Evolutionary conservation across 2,113 vertebrate species (phyloP), one percentile per base, ranked within the genome.

Genomic region (Calidris pygmaea): DNA sequence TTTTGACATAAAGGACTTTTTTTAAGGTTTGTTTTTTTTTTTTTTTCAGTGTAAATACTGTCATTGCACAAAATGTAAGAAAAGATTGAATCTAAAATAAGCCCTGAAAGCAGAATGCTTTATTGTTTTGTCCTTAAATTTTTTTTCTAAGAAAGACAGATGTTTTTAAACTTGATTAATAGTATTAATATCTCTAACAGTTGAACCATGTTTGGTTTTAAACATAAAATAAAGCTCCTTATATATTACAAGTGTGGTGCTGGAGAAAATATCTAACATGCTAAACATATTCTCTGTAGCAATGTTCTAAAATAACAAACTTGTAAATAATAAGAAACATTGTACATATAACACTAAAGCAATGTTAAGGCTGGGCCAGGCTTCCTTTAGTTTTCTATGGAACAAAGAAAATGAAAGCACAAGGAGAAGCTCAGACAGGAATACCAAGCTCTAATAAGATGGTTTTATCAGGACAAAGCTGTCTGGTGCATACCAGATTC

Each of bases 401-500:
- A 87, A 75, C 47, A 92, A 77, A 95, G 79, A 55, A 80, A 89
- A 83, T 79, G n/a, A 87, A 89, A 81, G 32, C 20, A 50, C 29
- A 74, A 71, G 37, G 65, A 87, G 47, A 96, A 93, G 78, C 60
- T 60, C 76, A 85, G 86, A 74, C 48, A 89, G 76, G 79, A 95
- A 85, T 78, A 39, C 83, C 76, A 90, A 77, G 65, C 41, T 92
- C n/a, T 81, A 95, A 95, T 92, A 92, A 92, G 93, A 89, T 63
- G 43, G 59, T 94, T 89, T 95, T 96, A 94, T 95, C 84, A 87
- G 76, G 73, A 87, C 73, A 91, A 85, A 91, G 56, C 80, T 96
- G 86, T 89, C 91, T 96, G 43, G 30, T 90, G 75, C 85, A 86
- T 89, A 94, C 83, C 76, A 96, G 90, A 93, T 96, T 96, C 79